These are phyloP conservation scores for Eleginops maclovinus DNA, from an alignment of 2,113 vertebrate genomes.

Conservation along the genomic window DNA sequence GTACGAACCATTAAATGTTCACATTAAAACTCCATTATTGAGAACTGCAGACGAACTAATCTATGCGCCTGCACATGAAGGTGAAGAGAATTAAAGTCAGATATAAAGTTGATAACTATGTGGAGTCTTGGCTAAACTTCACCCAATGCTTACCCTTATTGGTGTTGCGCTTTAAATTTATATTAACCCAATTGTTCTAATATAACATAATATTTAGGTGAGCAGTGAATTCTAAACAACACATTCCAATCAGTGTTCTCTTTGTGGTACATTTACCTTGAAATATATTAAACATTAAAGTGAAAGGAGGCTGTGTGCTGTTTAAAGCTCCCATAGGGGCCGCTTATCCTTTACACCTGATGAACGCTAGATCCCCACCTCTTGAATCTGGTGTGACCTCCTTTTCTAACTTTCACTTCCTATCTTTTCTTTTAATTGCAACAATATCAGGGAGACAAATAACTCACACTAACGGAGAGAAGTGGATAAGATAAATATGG, in stretches of 20 bases:
- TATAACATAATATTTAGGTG: neutral
- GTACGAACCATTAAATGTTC: neutral
- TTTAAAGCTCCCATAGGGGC: constrained; percentile 18
- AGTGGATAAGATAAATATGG: neutral
- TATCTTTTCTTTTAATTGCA: neutral
- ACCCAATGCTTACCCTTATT: neutral
- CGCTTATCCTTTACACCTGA: constrained; percentile 19
- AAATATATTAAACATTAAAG: constrained; percentile 7
- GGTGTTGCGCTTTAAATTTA: neutral
- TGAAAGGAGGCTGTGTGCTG: neutral
- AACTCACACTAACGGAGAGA: neutral
- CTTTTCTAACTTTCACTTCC: neutral
- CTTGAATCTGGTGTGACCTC: neutral
- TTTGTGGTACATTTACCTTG: neutral
- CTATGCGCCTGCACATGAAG: neutral
- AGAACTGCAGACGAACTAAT: neutral
- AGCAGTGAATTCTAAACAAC: neutral
- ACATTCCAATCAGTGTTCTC: neutral
- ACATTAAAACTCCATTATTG: neutral
- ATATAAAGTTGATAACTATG: neutral
- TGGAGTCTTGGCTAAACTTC: neutral
- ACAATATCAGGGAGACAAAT: neutral
- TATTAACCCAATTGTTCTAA: neutral
- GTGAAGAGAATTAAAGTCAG: neutral
- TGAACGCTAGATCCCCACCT: neutral